Base-by-base conservation (phyloP, 2,113 vertebrate species). In the Periophthalmodon schlosseri region DNA sequence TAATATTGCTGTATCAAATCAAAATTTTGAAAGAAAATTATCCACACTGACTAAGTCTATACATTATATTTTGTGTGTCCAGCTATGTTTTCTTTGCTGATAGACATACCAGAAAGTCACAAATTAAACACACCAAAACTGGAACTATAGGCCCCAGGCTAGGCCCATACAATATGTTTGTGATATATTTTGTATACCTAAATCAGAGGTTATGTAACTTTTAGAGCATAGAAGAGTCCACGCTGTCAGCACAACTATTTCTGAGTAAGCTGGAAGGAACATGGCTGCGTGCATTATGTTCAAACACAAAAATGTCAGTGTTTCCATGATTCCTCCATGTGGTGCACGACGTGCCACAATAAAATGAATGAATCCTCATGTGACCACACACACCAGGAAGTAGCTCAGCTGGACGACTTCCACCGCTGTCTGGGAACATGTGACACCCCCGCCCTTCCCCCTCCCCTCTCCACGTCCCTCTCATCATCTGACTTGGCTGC, bases 311-410 rank as follows among this genome's bases (percentile, higher is more conserved):
- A 23, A 36, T 67, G 73, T 80, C 75, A 68, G 47, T 10, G 46
- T 85, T 87, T 87, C 84, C 84, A 72, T 81, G 79, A 81, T 76
- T 21, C 67, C 72, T 73, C 28, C 65, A 54, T 69, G 69, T 54
- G 74, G 68, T 75, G 14, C 76, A 50, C 60, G n/a, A 8, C 23
- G 56, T 64, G 70, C 68, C 78, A 60, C 75, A 76, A 52, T 77
- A 69, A 84, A 78, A 39, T 84, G 74, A 89, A 89, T 80, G 80
- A 89, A 87, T 75, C 73, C 74, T 88, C 87, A 87, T 90, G 85
- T 91, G 86, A 91, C 77, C 85, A 70, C 73, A 70, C 36, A 60
- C 61, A 84, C 57, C 58, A 87, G 88, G 91, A 92, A 92, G 88
- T 79, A 63, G 73, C 73, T 56, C 54, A 36, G 76, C 86, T 81